Base-by-base conservation (phyloP, 2,888 invertebrate species). In the Cremastinae sp. region DNA sequence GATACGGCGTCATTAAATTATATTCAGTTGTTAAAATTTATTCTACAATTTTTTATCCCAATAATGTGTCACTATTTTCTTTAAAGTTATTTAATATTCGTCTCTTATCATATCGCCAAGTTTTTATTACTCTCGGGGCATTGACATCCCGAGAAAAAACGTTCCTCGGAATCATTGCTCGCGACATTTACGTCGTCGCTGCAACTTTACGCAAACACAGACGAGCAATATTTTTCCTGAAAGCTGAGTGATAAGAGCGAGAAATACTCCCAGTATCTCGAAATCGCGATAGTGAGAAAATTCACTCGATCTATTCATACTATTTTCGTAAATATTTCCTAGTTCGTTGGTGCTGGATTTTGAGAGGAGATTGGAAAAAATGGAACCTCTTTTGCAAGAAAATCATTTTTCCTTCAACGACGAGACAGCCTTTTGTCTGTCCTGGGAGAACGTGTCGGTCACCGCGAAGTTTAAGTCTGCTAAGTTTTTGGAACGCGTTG, bases 391-490 rank as follows among this genome's bases (percentile, higher is more conserved):
- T n/a, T 28, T 2, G 28, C 28, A 28, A 28, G 28, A 28, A 65
- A 70, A 14, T n/a, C n/a, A n/a, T 70, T 53, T 34, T 41, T 61
- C 38, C 47, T 53, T 14, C 68, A 9, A 18, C 20, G 2, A 74
- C 18, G 41, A 72, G 14, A 2, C 18, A 4, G 58, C 69, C 4
- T 54, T 76, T 36, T 58, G 56, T 3, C 64, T 84, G 4, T 66
- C 77, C 1, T 84, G 83, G 84, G 65, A 84, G 18, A 79, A 82
- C 53, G 28, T 84, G 51, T 76, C 81, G 2, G 79, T 83, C 41
- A 51, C 65, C 66, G 28, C 36, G 34, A 20, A 5, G 0, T 10
- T 10, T 20, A 49, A 78, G 71, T 64, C 56, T 9, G 4, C 28
- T 3, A 28, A 61, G 49, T 70, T 71, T 28, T 10, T 58, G 4